Evolutionary conservation across 1,140 invertebrate species (phyloP), one percentile per base, ranked within the genome.

Genomic region (Himalopsyche phryganea): DNA sequence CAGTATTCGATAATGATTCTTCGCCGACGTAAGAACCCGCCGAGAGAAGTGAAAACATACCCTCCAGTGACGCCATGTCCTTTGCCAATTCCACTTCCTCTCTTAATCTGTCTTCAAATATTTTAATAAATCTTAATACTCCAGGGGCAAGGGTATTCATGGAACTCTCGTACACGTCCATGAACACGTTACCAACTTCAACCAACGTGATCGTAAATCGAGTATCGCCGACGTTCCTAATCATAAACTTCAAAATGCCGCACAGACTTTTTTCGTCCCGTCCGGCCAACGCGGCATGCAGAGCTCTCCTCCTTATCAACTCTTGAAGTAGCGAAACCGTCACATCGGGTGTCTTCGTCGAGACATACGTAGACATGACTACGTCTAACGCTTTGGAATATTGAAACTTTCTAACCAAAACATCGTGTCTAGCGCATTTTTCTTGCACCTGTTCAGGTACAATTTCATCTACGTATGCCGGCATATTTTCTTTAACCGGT

Each of bases 261-360:
- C 77, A 69, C 14, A 95, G 69, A 23, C 81, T 80, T 63, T 86
- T 84, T 42, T 84, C 83, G 58, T 85, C 80, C 65, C 89, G 78
- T 13, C 84, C 84, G 32, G 81, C 77, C 3, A 95, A 72, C 2
- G 92, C 90, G 61, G 83, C 78, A 64, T 80, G 71, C 28, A 92
- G 70, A n/a, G 85, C 87, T 71, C 86, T 82, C 35, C 90, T 81
- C 68, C 87, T 81, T 11, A 89, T 85, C 32, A 97, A 73, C 75
- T 98, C 94, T 71, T 92, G 88, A 59, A 96, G 79, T 3, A 96
- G 74, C 47, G 85, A 82, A 42, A 94, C 82, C 2, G 90, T 89
- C 20, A 86, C 77, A 65, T 92, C 86, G 2, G 94, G 92, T 40
- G 76, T 79, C 67, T 85, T 86, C 19, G 79, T 82, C 9, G 76